A percentile compares a stretch with the other conserved stretches of the same genome.
phyloP scores from a whole-genome alignment of 2,797 vertebrate genomes.

The Tauraco hartlaubi region DNA sequence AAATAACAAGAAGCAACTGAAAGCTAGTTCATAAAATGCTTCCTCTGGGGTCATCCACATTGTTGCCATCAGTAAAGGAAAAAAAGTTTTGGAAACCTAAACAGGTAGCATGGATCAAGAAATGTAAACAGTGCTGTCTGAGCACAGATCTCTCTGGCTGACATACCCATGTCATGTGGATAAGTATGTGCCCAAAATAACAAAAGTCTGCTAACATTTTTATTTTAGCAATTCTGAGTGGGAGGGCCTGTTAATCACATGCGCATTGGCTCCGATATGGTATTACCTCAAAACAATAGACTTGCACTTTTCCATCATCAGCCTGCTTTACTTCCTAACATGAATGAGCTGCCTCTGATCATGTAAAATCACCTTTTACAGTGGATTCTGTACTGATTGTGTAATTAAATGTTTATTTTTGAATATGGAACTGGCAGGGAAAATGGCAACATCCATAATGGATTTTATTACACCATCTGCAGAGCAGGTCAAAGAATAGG shows the following conservation, averaged over 20 bases:
- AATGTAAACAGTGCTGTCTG: not conserved
- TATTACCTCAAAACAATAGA: constrained; percentile 1
- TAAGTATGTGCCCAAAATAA: not conserved
- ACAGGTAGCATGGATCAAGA: not conserved
- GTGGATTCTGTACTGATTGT: not conserved
- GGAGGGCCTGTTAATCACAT: not conserved
- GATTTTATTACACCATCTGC: not conserved
- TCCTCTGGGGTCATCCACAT: not conserved
- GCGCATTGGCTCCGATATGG: not conserved
- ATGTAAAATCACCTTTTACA: not conserved
- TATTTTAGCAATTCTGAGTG: not conserved
- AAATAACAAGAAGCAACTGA: not conserved
- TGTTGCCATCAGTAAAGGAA: not conserved
- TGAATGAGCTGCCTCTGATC: not conserved
- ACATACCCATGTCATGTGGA: not conserved
- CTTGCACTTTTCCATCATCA: not conserved
- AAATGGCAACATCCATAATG: not conserved
- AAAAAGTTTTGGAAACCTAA: not conserved
- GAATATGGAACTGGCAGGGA: not conserved
- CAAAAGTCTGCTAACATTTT: constrained; percentile 17
- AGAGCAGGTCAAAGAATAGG: not conserved
- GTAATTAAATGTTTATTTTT: not conserved
- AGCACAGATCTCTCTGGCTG: not conserved
- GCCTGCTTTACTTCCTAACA: not conserved
- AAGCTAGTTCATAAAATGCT: not conserved